Conservation (phyloP, 2,797 vertebrate genomes). For the Dallia pectoralis region DNA sequence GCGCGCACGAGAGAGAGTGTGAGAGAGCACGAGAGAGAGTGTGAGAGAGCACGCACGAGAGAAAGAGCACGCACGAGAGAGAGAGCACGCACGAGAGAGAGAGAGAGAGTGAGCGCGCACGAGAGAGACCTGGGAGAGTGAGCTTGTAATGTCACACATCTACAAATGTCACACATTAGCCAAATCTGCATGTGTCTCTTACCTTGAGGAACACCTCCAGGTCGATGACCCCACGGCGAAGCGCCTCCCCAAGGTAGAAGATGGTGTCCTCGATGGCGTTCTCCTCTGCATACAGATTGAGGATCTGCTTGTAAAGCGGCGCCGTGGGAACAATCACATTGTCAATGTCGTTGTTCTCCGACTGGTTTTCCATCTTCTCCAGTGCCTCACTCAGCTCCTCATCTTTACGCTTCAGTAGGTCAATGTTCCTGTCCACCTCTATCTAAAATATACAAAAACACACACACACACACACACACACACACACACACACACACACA, state of each 20-base stretch:
- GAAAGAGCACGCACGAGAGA: background rate
- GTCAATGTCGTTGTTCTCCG: conserved; percentile 98
- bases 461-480: conserved; percentile 5
- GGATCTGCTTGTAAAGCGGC: conserved; percentile 98
- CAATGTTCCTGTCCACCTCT: conserved; percentile 96
- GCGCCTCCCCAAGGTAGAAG: conserved; percentile 96
- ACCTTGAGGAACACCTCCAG: conserved; percentile 99
- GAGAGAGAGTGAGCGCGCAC: background rate
- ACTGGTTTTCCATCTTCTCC: conserved; percentile 99
- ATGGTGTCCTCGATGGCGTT: conserved; percentile 99
- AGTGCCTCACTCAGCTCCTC: conserved; percentile 95
- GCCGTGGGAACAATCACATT: conserved; percentile 97
- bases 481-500: background rate
- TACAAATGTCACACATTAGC: background rate
- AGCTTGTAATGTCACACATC: background rate
- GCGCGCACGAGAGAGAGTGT: background rate
- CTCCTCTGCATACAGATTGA: conserved; percentile 97
- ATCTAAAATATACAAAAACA: conserved; percentile 66
- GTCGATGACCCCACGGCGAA: conserved; percentile 94
- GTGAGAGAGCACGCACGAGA: too few species aligned
- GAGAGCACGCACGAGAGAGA: too few species aligned
- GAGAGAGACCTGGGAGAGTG: background rate
- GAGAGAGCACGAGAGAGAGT: too few species aligned
- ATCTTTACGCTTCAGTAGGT: conserved; percentile 94
- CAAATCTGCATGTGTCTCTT: conserved; percentile 18